Conservation (phyloP, 2,888 invertebrate species). For the Leptodirus hochenwartii region DNA sequence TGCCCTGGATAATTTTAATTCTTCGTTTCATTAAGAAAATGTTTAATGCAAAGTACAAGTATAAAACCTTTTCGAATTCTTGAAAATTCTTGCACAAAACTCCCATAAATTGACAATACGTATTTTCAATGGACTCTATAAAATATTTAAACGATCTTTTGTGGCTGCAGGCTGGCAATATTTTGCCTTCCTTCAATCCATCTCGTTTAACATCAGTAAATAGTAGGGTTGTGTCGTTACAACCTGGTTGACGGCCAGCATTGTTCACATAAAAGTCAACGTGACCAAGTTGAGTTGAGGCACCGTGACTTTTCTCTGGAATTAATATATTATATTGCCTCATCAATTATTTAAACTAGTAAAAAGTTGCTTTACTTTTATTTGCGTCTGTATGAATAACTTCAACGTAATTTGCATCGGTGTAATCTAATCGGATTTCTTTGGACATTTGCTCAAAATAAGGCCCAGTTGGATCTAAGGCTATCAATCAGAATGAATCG, state of each 20-base stretch:
- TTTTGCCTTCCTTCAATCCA: slow-evolving; percentile 20
- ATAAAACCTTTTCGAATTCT: no score
- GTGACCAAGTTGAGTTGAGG: slow-evolving; percentile 22
- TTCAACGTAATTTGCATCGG: slow-evolving; percentile 37
- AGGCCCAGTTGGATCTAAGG: slow-evolving; percentile 40
- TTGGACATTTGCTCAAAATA: slow-evolving; percentile 34
- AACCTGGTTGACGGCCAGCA: slow-evolving; percentile 24
- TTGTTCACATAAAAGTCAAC: slow-evolving; percentile 27
- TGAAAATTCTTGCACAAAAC: slow-evolving; percentile 21
- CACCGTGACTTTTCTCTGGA: slow-evolving; percentile 24
- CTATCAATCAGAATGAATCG: slow-evolving; percentile 15
- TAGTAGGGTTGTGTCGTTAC: slow-evolving; percentile 17
- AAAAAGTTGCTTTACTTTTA: no score
- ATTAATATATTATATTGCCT: slow-evolving; percentile 7
- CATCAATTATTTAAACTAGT: not conserved
- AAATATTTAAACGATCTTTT: slow-evolving; percentile 28
- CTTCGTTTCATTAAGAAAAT: not conserved
- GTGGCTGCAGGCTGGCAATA: slow-evolving; percentile 26
- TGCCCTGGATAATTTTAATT: slow-evolving; percentile 16
- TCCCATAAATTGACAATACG: slow-evolving; percentile 24
- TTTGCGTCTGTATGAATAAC: slow-evolving; percentile 35
- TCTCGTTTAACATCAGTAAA: slow-evolving; percentile 19
- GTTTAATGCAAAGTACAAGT: not conserved
- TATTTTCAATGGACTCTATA: slow-evolving; percentile 21
- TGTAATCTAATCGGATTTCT: slow-evolving; percentile 31